Evolutionary conservation across 1,140 invertebrate species (phyloP), one percentile per base, ranked within the genome.

Genomic region (Scylla paramamosain): DNA sequence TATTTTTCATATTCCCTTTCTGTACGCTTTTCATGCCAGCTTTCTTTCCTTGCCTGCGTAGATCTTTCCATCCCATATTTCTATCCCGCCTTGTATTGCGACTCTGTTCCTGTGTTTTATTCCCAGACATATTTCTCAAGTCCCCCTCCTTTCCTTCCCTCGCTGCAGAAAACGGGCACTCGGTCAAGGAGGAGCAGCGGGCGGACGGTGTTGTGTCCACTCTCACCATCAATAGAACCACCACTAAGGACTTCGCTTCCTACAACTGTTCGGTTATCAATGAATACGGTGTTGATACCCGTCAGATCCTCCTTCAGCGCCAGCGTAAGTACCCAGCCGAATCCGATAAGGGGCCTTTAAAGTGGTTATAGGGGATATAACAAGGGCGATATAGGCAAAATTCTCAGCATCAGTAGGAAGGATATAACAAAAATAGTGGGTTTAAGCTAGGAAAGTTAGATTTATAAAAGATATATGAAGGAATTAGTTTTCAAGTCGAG

Each of bases 251-350:
- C 97, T 99, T 99, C 97, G 99, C 99, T 20, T 97, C 98, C 95
- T 99, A 99, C 97, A 99, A 99, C 97, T 99, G 99, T 97, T 98
- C 98, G 59, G 99, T 99, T 7, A 97, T 98, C 84, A 99, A 99
- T 97, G 98, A 98, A 93, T 99, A 98, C 96, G 99, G 99, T 29
- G 98, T 98, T 82, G 98, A 99, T 96, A 98, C 98, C 0, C 97
- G 98, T 95, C 98, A 98, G 96, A 99, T 99, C 93, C 98, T 98
- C 48, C 97, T 99, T 92, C 98, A 98, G 96, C 98, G 98, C 96
- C 98, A 99, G 97, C 98, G 99, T 99, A 98, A 98, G 98, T 93
- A 52, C 31, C 28, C 59, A 16, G 90, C 29, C 16, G 29, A 87
- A 8, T 86, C 20, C 84, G 20, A 28, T 10, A 10, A 32, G 7